phyloP scores from a whole-genome alignment of 2,797 vertebrate genomes.

The Pelochelys cantorii region DNA sequence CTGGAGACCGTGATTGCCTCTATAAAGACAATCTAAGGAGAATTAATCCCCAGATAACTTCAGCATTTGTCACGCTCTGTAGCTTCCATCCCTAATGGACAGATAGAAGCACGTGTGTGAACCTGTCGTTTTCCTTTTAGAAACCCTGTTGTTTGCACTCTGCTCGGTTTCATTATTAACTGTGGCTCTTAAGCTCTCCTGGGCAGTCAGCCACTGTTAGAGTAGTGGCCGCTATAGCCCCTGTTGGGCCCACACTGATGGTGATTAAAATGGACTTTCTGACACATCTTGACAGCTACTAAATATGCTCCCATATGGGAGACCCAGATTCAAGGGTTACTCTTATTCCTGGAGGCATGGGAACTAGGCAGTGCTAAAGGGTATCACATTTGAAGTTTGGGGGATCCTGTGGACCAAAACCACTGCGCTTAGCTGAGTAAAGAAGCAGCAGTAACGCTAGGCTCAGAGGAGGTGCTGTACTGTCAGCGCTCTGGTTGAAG shows the following conservation, averaged over 20 bases:
- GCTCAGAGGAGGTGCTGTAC: not conserved
- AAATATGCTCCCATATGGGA: conserved; percentile 17
- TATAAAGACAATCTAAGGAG: not conserved
- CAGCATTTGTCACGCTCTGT: conserved; percentile 48
- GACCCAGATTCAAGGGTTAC: conserved; percentile 49
- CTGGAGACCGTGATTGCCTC: conserved; percentile 47
- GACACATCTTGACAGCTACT: not conserved
- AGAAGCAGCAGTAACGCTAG: not conserved
- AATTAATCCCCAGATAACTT: conserved; percentile 52
- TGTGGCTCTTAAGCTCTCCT: not conserved
- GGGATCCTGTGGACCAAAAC: not conserved
- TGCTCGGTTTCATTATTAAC: not conserved
- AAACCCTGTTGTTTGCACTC: not conserved
- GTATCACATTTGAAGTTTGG: not conserved
- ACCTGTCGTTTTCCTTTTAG: not conserved
- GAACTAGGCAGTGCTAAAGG: not conserved
- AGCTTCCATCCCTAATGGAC: not conserved
- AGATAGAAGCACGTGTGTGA: not conserved
- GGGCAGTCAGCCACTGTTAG: not conserved
- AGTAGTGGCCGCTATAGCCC: not conserved
- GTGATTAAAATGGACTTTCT: conserved; percentile 25
- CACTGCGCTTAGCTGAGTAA: not conserved
- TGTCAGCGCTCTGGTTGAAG: not conserved
- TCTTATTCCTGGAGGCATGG: not conserved
- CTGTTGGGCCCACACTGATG: conserved; percentile 28